A percentile compares a stretch with the other conserved stretches of the same genome.
Conservation (phyloP, 1,140 invertebrate species). For the Laodelphax striatellus region DNA sequence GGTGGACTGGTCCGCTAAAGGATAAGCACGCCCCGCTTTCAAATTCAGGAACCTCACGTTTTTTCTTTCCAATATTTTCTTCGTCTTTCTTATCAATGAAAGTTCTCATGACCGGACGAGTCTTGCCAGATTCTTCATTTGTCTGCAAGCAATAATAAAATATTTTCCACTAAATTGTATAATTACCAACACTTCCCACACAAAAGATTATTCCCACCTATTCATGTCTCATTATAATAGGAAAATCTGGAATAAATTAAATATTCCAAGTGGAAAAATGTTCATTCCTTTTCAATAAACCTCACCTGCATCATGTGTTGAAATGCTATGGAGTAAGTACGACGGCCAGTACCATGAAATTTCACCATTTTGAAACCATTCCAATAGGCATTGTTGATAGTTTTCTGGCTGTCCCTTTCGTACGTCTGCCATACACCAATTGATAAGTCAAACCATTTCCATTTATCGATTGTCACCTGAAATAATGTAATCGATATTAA, state of each 20-base stretch:
- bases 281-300: too few relatives aligned
- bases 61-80: not conserved
- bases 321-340: constrained; percentile 71
- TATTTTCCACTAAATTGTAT: too few relatives aligned
- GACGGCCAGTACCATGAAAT: constrained; percentile 57
- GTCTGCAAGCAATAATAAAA: constrained; percentile 3
- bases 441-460: constrained; percentile 81
- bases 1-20: too few relatives aligned
- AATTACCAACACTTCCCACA: too few relatives aligned
- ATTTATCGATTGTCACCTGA: constrained; percentile 41
- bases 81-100: constrained; percentile 31
- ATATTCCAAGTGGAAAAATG: too few relatives aligned
- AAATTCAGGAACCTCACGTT: not conserved
- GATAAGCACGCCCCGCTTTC: too few relatives aligned
- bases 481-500: not conserved
- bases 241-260: too few relatives aligned
- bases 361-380: constrained; percentile 55
- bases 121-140: constrained; percentile 69
- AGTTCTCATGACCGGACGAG: constrained; percentile 68
- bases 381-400: constrained; percentile 75
- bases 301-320: constrained; percentile 67
- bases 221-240: too few relatives aligned
- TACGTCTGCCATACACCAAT: constrained; percentile 74
- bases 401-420: constrained; percentile 58
- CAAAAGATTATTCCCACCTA: too few relatives aligned